Evolutionary conservation across 2,888 invertebrate genomes (phyloP), one percentile per base, ranked within the genome.

Genomic region (Orchestes rusci): DNA sequence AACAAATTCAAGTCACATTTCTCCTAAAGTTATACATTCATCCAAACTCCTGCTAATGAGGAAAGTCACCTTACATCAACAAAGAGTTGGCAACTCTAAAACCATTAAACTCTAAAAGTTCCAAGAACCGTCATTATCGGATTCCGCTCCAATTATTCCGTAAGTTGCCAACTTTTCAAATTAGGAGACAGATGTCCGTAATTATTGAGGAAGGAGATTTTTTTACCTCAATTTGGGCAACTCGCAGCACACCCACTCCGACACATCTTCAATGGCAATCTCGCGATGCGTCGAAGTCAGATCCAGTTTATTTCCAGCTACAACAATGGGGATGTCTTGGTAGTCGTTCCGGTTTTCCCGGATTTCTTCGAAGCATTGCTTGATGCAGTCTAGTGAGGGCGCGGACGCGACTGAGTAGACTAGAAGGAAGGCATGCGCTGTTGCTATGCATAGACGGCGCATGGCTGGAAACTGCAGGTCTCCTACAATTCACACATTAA

Each of bases 401-500:
- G 75, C 75, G 39, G 84, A 82, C 37, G 86, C 84, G 33, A 84
- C 78, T 38, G 85, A 81, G 67, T 90, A 92, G 15, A 92, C 90
- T 47, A 92, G 72, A 42, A 92, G 76, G 65, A 92, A 91, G 41
- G 90, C 91, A 66, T 89, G 85, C 27, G 90, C 90, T 2, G 85
- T 89, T 28, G 88, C 84, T 59, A 92, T 88, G 59, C 86, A 86
- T 51, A 92, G 72, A 41, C 88, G 74, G 51, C 90, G 73, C 91
- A 92, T 92, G 44, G 90, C 91, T 5, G 92, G 91, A 68, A 91
- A 92, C 65, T 87, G 86, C 68, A 87, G 79, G 65, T 89, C 88
- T 16, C 90, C 89, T 51, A 36, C 4, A 39, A 49, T 13, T 15
- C 27, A 2, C 12, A n/a, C n/a, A n/a, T n/a, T n/a, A n/a, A n/a